Evolutionary conservation across 2,888 invertebrate species (phyloP), one percentile per base, ranked within the genome.

Genomic region (Iselma pallidipennis): DNA sequence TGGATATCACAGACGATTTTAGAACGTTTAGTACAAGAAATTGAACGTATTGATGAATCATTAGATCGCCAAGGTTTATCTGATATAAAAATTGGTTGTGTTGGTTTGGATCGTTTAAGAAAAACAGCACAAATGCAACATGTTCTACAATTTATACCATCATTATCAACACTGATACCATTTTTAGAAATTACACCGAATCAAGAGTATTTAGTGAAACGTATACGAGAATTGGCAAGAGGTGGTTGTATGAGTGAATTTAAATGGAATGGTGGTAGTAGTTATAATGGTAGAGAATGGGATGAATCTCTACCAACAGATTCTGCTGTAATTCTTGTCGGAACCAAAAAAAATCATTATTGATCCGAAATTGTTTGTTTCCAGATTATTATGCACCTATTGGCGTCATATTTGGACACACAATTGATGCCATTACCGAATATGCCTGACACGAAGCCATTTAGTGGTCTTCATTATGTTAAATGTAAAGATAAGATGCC

Each of bases 201-300:
- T 83, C 95, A 95, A 80, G 91, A 92, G 76, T 96, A 96, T 83
- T 83, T 94, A 14, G 90, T 92, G 51, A 88, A 88, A 65, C 85
- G 96, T 70, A 89, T 96, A 31, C 85, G 86, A 75, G 91, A 92
- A 73, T 84, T 96, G 65, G 87, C 91, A 0, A 87, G 86, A 76
- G 95, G 94, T 64, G 93, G 95, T 9, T 94, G 94, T 76, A 91
- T 96, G 84, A 91, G 93, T 74, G 91, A 91, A 72, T 97, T 91
- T 82, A 89, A 89, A 67, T 96, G 96, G 96, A 90, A 91, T 81
- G 87, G 89, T 59, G 96, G 96, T 49, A 90, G 91, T 45, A 83
- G 83, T 26, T 86, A 87, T 73, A 87, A 89, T 73, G 89, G 89
- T 14, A 88, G 91, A 73, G 87, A 87, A 51, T 95, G 95, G 95